These are phyloP conservation scores for Aplochiton taeniatus DNA, from an alignment of 2,797 vertebrate species.

Conservation along the genomic window DNA sequence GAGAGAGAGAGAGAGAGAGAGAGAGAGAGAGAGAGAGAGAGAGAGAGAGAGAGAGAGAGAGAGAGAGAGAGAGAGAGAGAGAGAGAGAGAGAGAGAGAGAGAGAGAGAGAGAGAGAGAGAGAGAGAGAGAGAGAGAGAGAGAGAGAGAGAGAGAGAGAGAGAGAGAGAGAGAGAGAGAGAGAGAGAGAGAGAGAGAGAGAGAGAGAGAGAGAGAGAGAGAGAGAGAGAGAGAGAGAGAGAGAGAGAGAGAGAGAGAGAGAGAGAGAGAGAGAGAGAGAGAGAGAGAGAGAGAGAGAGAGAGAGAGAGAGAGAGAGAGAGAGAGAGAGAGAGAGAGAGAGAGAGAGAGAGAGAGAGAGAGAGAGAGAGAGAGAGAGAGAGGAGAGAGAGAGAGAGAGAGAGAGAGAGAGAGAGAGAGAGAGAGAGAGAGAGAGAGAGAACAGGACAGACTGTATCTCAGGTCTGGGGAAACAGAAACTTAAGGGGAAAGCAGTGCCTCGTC, in stretches of 20 bases:
- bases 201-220: neutral
- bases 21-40: neutral
- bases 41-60: conserved; percentile 5
- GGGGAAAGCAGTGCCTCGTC: no score
- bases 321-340: conserved; percentile 3
- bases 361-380: neutral
- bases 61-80: neutral
- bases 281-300: conserved; percentile 1
- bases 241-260: conserved; percentile 1
- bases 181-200: neutral
- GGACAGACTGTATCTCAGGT: neutral
- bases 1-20: conserved; percentile 12
- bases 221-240: neutral
- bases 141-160: no score
- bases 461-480: no score
- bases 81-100: neutral
- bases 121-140: neutral
- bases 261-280: conserved; percentile 13
- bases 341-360: neutral
- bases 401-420: neutral
- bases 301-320: conserved; percentile 6
- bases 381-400: neutral
- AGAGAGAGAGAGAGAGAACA: neutral
- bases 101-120: neutral
- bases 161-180: no score